These are phyloP conservation scores for Sebastes melanostomus DNA, from an alignment of 2,797 vertebrate species.

Conservation along the genomic window DNA sequence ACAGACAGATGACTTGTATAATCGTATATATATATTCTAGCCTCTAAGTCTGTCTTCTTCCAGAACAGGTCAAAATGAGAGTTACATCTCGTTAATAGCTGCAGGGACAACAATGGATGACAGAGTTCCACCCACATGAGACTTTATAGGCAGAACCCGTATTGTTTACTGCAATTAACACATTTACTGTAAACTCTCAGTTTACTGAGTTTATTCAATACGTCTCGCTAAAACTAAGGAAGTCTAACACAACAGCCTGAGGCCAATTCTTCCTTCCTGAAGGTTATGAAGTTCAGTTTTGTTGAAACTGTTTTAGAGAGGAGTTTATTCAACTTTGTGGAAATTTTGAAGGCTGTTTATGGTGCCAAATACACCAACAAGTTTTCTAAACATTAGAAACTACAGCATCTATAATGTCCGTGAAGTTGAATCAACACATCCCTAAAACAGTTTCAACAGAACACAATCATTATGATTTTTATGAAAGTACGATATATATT, in stretches of 20 bases:
- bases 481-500: neutral
- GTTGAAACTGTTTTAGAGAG: neutral
- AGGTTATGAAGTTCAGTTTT: neutral
- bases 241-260: neutral
- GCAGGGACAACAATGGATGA: neutral
- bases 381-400: neutral
- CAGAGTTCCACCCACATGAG: neutral
- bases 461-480: neutral
- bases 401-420: neutral
- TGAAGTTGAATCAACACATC: neutral
- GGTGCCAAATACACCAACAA: neutral
- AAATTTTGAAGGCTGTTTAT: neutral
- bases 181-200: neutral
- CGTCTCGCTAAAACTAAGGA: neutral
- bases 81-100: conserved; percentile 15
- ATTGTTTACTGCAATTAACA: neutral
- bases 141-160: neutral
- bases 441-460: neutral
- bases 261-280: neutral
- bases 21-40: neutral
- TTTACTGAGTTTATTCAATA: neutral
- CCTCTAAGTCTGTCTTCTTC: neutral
- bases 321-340: neutral
- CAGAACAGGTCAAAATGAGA: conserved; percentile 11
- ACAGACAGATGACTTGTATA: neutral